These are phyloP conservation scores for Corythoichthys intestinalis DNA, from an alignment of 2,113 vertebrate genomes.

Conservation along the genomic window DNA sequence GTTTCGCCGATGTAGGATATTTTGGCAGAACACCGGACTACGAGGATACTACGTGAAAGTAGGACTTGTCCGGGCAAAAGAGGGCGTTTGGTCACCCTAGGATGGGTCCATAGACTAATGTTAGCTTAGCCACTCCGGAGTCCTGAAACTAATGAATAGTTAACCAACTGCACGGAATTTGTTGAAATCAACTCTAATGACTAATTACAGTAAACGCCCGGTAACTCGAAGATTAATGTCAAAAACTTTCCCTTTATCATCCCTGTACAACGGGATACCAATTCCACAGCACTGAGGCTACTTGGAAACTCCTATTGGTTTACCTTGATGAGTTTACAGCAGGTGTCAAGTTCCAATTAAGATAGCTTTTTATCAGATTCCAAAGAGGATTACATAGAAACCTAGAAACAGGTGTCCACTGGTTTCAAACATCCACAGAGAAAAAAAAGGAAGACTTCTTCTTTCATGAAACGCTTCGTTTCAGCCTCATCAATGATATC, in stretches of 20 bases:
- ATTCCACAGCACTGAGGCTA: conserved; percentile 48
- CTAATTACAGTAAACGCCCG: too few species aligned
- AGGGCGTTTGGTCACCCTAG: too few species aligned
- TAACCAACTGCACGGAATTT: too few species aligned
- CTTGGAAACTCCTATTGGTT: conserved; percentile 33
- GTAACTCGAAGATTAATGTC: too few species aligned
- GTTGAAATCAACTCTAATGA: too few species aligned
- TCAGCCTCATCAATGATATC: conserved; percentile 5
- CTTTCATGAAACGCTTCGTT: conserved; percentile 4
- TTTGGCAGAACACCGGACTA: too few species aligned
- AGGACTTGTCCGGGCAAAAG: too few species aligned
- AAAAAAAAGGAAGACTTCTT: conserved; percentile 3
- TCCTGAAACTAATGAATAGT: too few species aligned
- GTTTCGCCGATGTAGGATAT: too few species aligned
- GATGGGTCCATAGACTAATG: too few species aligned
- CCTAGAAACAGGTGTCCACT: conserved; percentile 18
- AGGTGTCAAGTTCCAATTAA: conserved; percentile 47
- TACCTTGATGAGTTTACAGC: conserved; percentile 41
- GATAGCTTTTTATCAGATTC: conserved; percentile 20
- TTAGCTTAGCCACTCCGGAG: too few species aligned
- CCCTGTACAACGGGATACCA: conserved; percentile 37
- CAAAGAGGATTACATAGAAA: conserved; percentile 30
- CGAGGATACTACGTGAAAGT: too few species aligned
- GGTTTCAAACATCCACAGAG: background rate
- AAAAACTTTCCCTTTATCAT: background rate